Evolutionary conservation across 2,888 invertebrate genomes (phyloP).

Genomic region (Cerceris rybyensis): DNA sequence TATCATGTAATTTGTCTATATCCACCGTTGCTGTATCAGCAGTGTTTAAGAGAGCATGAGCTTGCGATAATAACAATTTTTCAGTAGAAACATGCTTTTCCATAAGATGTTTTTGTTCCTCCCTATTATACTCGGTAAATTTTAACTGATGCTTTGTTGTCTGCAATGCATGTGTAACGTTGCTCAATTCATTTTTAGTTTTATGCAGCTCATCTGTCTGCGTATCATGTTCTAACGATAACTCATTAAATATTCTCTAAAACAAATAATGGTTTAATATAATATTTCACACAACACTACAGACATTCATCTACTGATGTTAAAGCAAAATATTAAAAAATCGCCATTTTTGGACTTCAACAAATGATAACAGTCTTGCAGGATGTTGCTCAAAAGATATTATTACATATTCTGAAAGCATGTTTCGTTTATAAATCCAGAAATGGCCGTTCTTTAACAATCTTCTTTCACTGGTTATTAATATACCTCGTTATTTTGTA

Average conservation of each 20-base stretch:
- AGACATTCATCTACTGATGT: not conserved
- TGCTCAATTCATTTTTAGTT: constrained; percentile 82
- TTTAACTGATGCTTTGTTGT: constrained; percentile 81
- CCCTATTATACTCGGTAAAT: constrained; percentile 82
- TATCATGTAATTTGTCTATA: constrained; percentile 86
- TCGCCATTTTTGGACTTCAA: not conserved
- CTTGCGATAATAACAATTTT: constrained; percentile 85
- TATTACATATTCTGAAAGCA: no score
- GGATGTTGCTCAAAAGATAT: no score
- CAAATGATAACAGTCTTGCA: not conserved
- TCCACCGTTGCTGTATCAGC: constrained; percentile 86
- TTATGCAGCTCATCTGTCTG: constrained; percentile 70
- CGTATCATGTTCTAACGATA: constrained; percentile 68
- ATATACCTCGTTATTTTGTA: constrained; percentile 84
- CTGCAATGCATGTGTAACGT: constrained; percentile 81
- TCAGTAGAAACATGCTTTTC: constrained; percentile 87
- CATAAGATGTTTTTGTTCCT: constrained; percentile 88
- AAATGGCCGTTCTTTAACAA: constrained; percentile 4
- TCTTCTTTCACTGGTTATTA: no score
- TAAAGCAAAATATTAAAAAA: not conserved
- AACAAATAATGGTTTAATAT: constrained; percentile 39
- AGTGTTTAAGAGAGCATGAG: constrained; percentile 85
- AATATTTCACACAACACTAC: not conserved
- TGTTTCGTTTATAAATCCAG: not conserved
- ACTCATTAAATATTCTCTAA: constrained; percentile 75